Evolutionary conservation across 2,797 vertebrate genomes (phyloP), one percentile per base, ranked within the genome.

Genomic region (Melanotaenia nigrans): DNA sequence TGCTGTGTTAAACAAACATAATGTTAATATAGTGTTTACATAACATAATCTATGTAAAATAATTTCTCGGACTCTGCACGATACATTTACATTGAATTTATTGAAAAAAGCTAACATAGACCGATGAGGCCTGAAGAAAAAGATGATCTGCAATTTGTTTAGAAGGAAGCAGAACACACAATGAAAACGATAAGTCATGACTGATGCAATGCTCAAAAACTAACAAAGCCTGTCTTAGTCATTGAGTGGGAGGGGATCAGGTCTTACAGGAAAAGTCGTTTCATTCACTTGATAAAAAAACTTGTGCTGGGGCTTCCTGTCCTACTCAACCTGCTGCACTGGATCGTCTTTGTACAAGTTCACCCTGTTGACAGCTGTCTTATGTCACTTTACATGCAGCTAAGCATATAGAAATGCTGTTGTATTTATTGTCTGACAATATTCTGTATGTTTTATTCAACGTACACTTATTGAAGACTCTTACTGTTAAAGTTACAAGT

Each of bases 221-320:
- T 77, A 79, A 91, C 89, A 92, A 88, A 91, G 89, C 85, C 83
- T 59, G 88, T 91, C 84, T 91, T 81, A 86, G 84, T 87, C 85
- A 86, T 80, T 59, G 82, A 84, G 90, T 90, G 89, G 90, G 92
- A 88, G 87, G 81, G 79, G 81, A 92, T 87, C 92, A 90, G 89
- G 92, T 93, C 90, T 93, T 92, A 91, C 91, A 90, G 92, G 92
- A 93, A 92, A 73, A 79, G 86, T 85, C 81, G 82, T 83, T 84
- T 77, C 74, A 85, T 66, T 84, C 60, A n/a, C 70, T 60, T 28
- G 63, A 75, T 63, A 40, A 77, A 85, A 85, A 85, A 76, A 75
- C 79, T 66, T 77, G 67, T 69, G 71, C 40, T 66, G 85, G 81
- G 83, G 83, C 86, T 84, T 86, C 82, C 81, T 58, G 66, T 81